Conservation (phyloP, 2,113 vertebrate species). For the Daboia siamensis region DNA sequence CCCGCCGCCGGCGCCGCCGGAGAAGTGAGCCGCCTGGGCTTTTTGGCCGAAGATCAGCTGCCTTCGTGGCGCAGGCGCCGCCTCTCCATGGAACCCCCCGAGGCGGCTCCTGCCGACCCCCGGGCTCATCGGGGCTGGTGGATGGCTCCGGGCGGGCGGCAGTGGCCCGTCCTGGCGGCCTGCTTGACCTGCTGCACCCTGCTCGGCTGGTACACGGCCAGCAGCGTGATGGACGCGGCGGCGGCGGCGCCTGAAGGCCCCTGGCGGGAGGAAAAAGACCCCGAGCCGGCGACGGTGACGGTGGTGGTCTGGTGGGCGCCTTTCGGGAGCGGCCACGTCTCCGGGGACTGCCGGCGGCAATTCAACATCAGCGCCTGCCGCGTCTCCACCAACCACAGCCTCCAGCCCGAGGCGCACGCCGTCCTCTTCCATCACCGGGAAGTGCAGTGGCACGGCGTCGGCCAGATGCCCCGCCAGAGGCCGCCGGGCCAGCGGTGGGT, state of each 20-base stretch:
- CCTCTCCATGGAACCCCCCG: not conserved
- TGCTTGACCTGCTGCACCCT: conserved; percentile 46
- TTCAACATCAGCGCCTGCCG: conserved; percentile 75
- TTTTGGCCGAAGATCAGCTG: not conserved
- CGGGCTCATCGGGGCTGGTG: not conserved
- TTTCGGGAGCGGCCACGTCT: conserved; percentile 55
- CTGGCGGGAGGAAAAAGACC: not conserved
- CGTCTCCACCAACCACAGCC: conserved; percentile 68
- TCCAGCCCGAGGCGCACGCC: conserved; percentile 69
- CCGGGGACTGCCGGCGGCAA: conserved; percentile 68
- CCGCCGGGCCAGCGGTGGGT: conserved; percentile 84
- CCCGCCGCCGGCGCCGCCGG: not conserved
- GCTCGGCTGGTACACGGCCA: conserved; percentile 42
- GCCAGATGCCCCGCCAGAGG: conserved; percentile 50
- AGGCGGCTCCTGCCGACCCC: not conserved
- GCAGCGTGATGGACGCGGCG: conserved; percentile 13
- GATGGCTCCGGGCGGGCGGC: not conserved
- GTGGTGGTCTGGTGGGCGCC: conserved; percentile 87
- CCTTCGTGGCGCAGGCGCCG: conserved; percentile 14
- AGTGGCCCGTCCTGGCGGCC: conserved; percentile 19
- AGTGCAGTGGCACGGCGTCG: conserved; percentile 46
- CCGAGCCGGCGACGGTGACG: conserved; percentile 36
- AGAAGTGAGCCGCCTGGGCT: conserved; percentile 21
- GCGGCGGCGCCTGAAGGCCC: not conserved
- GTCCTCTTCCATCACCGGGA: conserved; percentile 89